phyloP scores from a whole-genome alignment of 2,888 invertebrate species.

The Pteria penguin region DNA sequence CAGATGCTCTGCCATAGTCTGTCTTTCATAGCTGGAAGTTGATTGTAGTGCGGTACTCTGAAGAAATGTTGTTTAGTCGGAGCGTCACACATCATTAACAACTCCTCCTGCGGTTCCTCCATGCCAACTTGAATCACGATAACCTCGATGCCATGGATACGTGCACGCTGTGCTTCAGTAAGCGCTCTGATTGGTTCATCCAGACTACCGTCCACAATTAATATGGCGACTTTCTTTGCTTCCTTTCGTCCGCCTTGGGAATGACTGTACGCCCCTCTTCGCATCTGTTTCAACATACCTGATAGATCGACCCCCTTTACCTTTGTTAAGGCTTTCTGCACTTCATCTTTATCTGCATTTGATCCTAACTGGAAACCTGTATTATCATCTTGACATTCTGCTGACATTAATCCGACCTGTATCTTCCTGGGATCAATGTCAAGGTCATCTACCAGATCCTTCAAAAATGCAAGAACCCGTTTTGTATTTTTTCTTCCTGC shows the following conservation, averaged over 20 bases:
- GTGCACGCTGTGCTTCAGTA: slow-evolving; percentile 64
- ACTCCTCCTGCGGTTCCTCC: slow-evolving; percentile 60
- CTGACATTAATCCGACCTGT: slow-evolving; percentile 70
- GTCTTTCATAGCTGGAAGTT: slow-evolving; percentile 59
- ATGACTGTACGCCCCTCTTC: slow-evolving; percentile 57
- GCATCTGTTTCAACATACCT: slow-evolving; percentile 61
- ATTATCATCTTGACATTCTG: slow-evolving; percentile 58
- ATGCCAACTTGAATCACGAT: slow-evolving; percentile 66
- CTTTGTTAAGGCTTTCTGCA: slow-evolving; percentile 20
- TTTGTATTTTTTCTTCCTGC: slow-evolving; percentile 68
- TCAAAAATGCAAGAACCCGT: slow-evolving; percentile 63
- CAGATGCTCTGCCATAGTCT: slow-evolving; percentile 65
- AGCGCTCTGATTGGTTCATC: slow-evolving; percentile 65
- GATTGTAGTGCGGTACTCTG: slow-evolving; percentile 65
- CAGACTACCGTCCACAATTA: slow-evolving; percentile 68
- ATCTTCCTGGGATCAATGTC: slow-evolving; percentile 65
- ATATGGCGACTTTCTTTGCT: slow-evolving; percentile 67
- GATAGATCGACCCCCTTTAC: slow-evolving; percentile 52
- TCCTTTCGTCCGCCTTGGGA: slow-evolving; percentile 57
- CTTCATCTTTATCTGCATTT: slow-evolving; percentile 20
- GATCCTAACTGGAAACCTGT: slow-evolving; percentile 24
- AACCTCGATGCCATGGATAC: slow-evolving; percentile 68
- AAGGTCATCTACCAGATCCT: slow-evolving; percentile 58
- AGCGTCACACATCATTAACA: slow-evolving; percentile 69
- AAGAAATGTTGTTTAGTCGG: slow-evolving; percentile 68